These are phyloP conservation scores for Enteromius viviparus DNA, from an alignment of 2,797 vertebrate genomes.

Conservation along the genomic window DNA sequence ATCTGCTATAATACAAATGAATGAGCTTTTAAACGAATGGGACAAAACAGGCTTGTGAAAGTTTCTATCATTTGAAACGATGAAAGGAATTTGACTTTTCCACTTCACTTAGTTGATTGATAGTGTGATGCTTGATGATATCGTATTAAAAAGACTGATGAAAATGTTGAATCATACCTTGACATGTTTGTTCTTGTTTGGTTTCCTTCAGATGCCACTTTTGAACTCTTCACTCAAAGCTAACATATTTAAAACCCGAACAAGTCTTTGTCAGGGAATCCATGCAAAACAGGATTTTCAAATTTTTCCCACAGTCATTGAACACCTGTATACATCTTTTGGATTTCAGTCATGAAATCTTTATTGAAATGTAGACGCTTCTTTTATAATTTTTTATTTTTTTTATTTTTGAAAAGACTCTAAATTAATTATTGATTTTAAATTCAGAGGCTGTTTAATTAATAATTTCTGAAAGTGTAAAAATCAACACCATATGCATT, in stretches of 20 bases:
- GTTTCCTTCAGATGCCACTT: background rate
- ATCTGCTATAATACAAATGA: background rate
- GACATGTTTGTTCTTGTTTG: background rate
- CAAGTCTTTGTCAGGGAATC: background rate
- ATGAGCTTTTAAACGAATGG: background rate
- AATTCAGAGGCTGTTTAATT: background rate
- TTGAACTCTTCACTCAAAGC: background rate
- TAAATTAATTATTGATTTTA: background rate
- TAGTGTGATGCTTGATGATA: background rate
- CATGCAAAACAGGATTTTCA: background rate
- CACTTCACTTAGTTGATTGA: background rate
- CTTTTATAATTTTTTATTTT: background rate
- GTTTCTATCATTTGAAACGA: background rate
- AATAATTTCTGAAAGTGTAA: background rate
- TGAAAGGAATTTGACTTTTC: slow-evolving; percentile 1
- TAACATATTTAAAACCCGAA: background rate
- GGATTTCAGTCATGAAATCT: background rate
- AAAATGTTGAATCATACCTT: background rate
- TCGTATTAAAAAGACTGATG: background rate
- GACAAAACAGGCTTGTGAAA: background rate
- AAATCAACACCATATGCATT: background rate
- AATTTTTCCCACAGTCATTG: background rate
- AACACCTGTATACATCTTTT: background rate
- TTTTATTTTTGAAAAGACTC: background rate
- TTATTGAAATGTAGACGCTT: background rate